Evolutionary conservation across 2,888 invertebrate genomes (phyloP).

Genomic region (Tachina fera): DNA sequence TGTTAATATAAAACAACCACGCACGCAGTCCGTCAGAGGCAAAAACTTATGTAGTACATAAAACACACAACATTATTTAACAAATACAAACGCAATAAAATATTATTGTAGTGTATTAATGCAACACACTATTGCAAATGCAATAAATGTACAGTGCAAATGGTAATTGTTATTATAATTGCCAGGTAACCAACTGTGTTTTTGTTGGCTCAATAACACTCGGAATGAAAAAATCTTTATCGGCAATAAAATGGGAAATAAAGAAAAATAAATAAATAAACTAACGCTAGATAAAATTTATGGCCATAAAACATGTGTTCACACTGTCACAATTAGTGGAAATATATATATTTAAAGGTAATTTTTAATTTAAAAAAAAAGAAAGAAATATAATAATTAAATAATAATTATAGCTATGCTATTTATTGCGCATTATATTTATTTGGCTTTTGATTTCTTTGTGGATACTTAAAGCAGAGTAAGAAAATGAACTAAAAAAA

Average conservation of each 20-base stretch:
- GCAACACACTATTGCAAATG: not conserved
- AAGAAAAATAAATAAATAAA: too few species aligned
- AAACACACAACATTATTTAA: not conserved
- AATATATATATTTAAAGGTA: too few species aligned
- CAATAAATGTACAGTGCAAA: not conserved
- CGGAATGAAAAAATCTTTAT: not conserved
- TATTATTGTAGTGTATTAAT: not conserved
- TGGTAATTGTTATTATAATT: conserved; percentile 6
- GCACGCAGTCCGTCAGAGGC: not conserved
- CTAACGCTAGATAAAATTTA: too few species aligned
- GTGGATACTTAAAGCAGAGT: too few species aligned
- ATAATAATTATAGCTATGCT: too few species aligned
- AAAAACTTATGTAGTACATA: not conserved
- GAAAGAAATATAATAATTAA: too few species aligned
- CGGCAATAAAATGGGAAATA: not conserved
- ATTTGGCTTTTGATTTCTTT: too few species aligned
- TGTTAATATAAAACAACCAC: not conserved
- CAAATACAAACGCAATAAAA: not conserved
- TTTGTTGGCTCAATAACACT: not conserved
- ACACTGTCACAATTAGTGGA: too few species aligned
- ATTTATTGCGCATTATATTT: too few species aligned
- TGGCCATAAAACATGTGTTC: too few species aligned
- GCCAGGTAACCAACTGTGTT: not conserved
- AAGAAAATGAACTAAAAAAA: too few species aligned
- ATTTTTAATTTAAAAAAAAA: too few species aligned